Evolutionary conservation across 92 coral and sea anemone species (phyloP), one percentile per base, ranked within the genome.

Genomic region (Epizoanthus ramosus): DNA sequence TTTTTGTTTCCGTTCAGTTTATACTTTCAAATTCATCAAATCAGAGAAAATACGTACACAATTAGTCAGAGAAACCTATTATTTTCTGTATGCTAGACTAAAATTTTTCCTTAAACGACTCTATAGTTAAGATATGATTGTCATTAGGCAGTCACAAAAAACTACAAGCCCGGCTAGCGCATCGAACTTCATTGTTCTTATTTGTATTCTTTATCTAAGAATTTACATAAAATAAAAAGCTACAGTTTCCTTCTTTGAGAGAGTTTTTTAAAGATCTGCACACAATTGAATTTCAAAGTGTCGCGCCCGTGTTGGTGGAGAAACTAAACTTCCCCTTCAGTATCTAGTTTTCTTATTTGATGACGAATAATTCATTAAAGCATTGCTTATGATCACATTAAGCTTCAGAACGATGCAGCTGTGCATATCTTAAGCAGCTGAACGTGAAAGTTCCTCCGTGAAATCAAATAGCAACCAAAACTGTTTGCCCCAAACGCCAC

Each of bases 401-500:
- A 85, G 81, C 83, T 76, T 53, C 81, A 85, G 75, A 73, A 28
- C 67, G 50, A 56, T 54, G 85, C 98, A 93, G 98, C 98, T 93
- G 98, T 93, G 89, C 91, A 73, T 63, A 89, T 87, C 41, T 14
- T 57, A 57, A 37, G 84, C 95, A 91, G 95, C 95, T 91, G 95
- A 89, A 83, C 63, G 64, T 66, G 74, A 81, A 81, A 57, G 61
- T 58, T 80, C 76, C 86, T 86, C 88, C 73, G 91, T 73, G 82
- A 71, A 79, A 80, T 85, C 98, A 92, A 91, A 93, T 87, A 91
- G 98, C 93, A 91, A 93, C 95, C 81, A 79, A 69, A 79, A 79
- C 69, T 91, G 86, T 88, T 91, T 91, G 86, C 87, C 63, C 70
- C 79, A 83, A 91, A 86, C 79, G 74, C 83, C 85, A 83, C 73